These are phyloP conservation scores for Actinemys pallida DNA, from an alignment of 2,113 vertebrate species.

Conservation along the genomic window DNA sequence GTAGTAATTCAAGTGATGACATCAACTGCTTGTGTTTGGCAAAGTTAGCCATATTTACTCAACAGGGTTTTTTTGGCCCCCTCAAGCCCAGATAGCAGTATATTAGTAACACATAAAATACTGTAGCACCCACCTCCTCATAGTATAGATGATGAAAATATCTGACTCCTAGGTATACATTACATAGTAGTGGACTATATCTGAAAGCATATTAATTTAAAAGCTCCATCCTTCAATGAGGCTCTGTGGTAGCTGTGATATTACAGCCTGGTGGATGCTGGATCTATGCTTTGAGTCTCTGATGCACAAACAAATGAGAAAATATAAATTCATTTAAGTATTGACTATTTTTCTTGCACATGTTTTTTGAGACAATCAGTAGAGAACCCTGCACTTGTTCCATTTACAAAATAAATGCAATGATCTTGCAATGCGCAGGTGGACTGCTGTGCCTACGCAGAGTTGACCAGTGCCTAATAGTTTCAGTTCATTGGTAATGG, in stretches of 20 bases:
- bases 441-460: neutral
- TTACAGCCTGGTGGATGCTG: neutral
- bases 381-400: neutral
- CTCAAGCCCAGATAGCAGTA: neutral
- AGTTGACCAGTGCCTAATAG: neutral
- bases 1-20: neutral
- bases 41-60: neutral
- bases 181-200: neutral
- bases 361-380: neutral
- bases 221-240: neutral
- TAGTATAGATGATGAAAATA: fast-evolving
- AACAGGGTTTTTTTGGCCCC: neutral
- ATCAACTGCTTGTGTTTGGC: neutral
- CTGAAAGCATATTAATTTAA: neutral
- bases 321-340: neutral
- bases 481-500: neutral
- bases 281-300: neutral
- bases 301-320: neutral
- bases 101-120: neutral
- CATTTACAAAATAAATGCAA: fast-evolving
- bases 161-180: neutral
- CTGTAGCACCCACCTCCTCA: neutral
- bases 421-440: fast-evolving
- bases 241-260: neutral
- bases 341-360: neutral